phyloP scores from a whole-genome alignment of 1,140 invertebrate genomes.

The Zaprionus ornatus region DNA sequence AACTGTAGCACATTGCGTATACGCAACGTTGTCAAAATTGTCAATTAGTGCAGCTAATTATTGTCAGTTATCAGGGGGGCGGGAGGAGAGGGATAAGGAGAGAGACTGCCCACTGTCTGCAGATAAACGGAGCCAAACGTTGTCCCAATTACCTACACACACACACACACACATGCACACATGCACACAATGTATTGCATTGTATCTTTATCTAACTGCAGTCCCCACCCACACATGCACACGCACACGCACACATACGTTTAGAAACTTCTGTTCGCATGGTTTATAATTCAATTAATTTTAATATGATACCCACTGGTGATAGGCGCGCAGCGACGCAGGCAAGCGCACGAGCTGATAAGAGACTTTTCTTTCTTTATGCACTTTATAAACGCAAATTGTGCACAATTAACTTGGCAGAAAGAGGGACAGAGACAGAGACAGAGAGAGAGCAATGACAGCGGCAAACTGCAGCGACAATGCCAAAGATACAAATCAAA shows the following conservation, averaged over 20 bases:
- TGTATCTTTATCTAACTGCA: constrained; percentile 36
- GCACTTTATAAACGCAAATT: constrained; percentile 58
- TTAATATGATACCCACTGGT: constrained; percentile 60
- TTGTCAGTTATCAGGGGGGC: constrained; percentile 25
- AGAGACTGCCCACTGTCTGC: neutral
- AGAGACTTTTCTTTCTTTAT: constrained; percentile 44
- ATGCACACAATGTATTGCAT: constrained; percentile 13
- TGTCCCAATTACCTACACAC: constrained; percentile 61
- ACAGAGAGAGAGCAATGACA: neutral
- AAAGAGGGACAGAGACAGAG: constrained; percentile 10
- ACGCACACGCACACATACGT: constrained; percentile 2
- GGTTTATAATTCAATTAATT: constrained; percentile 76
- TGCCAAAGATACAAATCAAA: constrained; percentile 39
- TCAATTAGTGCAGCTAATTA: constrained; percentile 28
- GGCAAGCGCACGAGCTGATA: constrained; percentile 43
- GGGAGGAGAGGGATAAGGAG: neutral
- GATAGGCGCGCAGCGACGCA: constrained; percentile 29
- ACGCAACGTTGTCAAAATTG: constrained; percentile 21
- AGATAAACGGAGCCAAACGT: constrained; percentile 49
- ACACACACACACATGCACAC: constrained; percentile 5
- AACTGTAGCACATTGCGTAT: constrained; percentile 27
- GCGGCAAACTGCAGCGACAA: constrained; percentile 22
- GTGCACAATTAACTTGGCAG: constrained; percentile 55
- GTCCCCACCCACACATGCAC: neutral
- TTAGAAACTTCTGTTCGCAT: constrained; percentile 30